A percentile compares a stretch with the other conserved stretches of the same genome.
Conservation (phyloP, 2,888 invertebrate species). For the Caenorhabditis drosophilae region DNA sequence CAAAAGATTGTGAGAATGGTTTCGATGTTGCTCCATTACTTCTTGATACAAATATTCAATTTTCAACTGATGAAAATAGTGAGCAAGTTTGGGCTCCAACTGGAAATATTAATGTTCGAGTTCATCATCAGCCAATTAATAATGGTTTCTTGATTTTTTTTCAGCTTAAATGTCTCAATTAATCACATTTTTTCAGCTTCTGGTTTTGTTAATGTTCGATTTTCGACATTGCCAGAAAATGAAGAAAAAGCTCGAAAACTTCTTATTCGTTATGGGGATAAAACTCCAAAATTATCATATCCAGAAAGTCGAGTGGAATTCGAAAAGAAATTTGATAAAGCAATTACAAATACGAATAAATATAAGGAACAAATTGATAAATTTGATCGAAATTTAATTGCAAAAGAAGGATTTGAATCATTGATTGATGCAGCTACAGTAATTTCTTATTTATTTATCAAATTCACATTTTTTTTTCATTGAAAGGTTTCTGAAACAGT, state of each 20-base stretch:
- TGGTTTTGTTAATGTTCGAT: slow-evolving; percentile 43
- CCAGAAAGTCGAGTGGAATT: slow-evolving; percentile 11
- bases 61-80: slow-evolving; percentile 14
- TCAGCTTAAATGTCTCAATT: too few species aligned
- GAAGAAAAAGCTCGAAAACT: slow-evolving; percentile 25
- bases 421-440: slow-evolving; percentile 40
- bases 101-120: slow-evolving; percentile 42
- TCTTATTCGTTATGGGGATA: slow-evolving; percentile 25
- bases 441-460: slow-evolving; percentile 1
- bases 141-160: not conserved
- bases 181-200: not conserved
- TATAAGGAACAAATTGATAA: slow-evolving; percentile 32
- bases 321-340: slow-evolving; percentile 38
- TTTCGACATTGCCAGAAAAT: slow-evolving; percentile 33
- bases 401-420: slow-evolving; percentile 40
- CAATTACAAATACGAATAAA: slow-evolving; percentile 40
- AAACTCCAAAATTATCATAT: slow-evolving; percentile 22
- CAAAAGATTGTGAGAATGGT: slow-evolving; percentile 43
- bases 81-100: slow-evolving; percentile 42
- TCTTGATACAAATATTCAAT: slow-evolving; percentile 9
- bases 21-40: slow-evolving; percentile 11
- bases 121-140: slow-evolving; percentile 29
- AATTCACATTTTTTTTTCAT: slow-evolving; percentile 3
- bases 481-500: slow-evolving; percentile 16
- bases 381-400: slow-evolving; percentile 27